Evolutionary conservation across 2,113 vertebrate genomes (phyloP).

Genomic region (Leucosticte australis): DNA sequence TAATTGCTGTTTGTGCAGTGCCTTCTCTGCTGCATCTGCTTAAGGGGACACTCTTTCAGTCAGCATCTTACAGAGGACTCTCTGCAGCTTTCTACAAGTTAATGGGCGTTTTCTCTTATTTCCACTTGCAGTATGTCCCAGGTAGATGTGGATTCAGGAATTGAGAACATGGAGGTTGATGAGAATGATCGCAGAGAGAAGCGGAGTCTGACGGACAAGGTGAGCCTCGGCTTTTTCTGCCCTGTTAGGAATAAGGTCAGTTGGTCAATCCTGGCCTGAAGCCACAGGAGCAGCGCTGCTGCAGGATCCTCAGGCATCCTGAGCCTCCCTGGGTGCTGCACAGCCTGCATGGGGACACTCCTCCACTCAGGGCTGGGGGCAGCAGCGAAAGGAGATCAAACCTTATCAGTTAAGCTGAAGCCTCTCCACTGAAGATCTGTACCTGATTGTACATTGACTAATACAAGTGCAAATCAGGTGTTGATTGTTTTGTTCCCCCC

Average conservation of each 20-base stretch:
- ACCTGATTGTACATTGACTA: background rate
- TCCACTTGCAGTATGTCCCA: conserved; percentile 89
- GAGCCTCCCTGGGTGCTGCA: background rate
- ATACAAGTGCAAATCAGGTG: background rate
- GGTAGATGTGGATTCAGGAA: conserved; percentile 99
- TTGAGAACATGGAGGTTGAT: conserved; percentile 99
- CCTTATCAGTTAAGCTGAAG: background rate
- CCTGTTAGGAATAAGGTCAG: background rate
- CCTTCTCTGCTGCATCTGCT: background rate
- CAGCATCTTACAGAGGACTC: background rate
- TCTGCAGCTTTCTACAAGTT: background rate
- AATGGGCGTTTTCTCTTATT: background rate
- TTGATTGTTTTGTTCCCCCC: background rate
- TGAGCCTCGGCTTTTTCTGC: conserved; percentile 51
- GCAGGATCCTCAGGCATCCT: background rate
- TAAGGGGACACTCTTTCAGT: background rate
- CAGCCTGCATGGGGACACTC: background rate
- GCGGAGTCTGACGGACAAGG: conserved; percentile 92
- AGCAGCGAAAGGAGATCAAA: background rate
- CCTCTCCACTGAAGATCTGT: background rate
- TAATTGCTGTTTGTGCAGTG: background rate
- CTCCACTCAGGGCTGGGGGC: background rate
- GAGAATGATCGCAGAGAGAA: conserved; percentile 97
- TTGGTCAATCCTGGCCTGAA: conserved; percentile 11
- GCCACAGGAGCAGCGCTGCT: background rate